Evolutionary conservation across 2,888 invertebrate species (phyloP).

Genomic region (Sinodicranocentrus sp.): DNA sequence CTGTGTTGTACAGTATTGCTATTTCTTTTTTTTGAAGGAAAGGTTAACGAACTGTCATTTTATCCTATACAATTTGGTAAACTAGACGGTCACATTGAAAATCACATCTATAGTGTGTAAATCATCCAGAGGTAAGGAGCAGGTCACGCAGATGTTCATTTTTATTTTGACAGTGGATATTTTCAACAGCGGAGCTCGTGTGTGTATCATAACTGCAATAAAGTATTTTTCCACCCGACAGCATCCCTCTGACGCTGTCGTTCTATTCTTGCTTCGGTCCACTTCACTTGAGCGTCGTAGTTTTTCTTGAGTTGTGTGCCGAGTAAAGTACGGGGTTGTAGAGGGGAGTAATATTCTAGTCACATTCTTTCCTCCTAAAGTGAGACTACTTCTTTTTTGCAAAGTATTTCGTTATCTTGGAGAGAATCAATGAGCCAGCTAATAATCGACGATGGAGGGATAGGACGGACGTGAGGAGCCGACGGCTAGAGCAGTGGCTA

Average conservation of each 20-base stretch:
- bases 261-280: no score
- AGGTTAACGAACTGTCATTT: constrained; percentile 57
- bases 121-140: neutral
- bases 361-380: neutral
- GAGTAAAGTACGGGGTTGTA: no score
- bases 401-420: neutral
- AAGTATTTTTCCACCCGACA: no score
- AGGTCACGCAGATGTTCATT: constrained; percentile 18
- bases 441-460: neutral
- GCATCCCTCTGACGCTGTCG: no score
- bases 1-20: no score
- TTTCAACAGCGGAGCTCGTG: no score
- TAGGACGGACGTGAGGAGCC: constrained; percentile 1
- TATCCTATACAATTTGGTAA: neutral
- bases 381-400: no score
- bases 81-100: no score
- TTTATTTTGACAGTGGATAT: no score
- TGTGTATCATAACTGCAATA: no score
- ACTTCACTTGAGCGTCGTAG: no score
- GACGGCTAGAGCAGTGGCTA: neutral
- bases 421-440: constrained; percentile 8
- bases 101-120: neutral
- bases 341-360: constrained; percentile 7
- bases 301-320: no score
- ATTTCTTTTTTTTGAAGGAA: constrained; percentile 17